phyloP scores from a whole-genome alignment of 1,140 invertebrate genomes.

The Lucilia cuprina region DNA sequence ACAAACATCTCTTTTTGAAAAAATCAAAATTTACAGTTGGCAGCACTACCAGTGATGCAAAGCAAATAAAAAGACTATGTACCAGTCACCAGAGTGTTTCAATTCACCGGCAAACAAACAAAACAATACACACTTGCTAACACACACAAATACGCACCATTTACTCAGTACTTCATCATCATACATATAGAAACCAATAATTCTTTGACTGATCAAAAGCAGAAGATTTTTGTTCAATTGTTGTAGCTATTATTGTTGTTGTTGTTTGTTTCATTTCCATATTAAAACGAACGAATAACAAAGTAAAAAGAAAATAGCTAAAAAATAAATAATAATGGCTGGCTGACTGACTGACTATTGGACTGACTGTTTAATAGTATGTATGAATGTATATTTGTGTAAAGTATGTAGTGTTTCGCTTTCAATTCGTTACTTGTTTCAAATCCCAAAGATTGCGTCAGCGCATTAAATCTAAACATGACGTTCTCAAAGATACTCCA shows the following conservation, averaged over 20 bases:
- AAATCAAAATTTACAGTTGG: no score
- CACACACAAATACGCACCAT: not conserved
- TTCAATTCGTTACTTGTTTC: not conserved
- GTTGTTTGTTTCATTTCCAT: not conserved
- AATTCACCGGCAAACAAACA: slow-evolving; percentile 7
- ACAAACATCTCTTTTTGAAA: no score
- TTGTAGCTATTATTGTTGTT: not conserved
- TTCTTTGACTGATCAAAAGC: not conserved
- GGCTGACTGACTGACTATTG: not conserved
- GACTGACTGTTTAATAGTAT: not conserved
- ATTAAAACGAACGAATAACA: not conserved
- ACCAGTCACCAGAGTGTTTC: not conserved
- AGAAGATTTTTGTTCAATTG: not conserved
- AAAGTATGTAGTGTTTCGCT: not conserved
- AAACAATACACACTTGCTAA: no score
- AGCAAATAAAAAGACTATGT: no score
- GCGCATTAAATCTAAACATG: not conserved
- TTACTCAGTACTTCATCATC: not conserved
- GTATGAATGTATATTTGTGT: no score
- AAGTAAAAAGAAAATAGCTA: not conserved
- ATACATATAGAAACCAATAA: not conserved
- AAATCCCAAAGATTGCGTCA: slow-evolving; percentile 26
- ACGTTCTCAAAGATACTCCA: not conserved
- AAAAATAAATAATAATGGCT: not conserved
- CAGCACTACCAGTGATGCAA: no score